phyloP scores from a whole-genome alignment of 2,888 invertebrate species.

The Abrostola triplasia region DNA sequence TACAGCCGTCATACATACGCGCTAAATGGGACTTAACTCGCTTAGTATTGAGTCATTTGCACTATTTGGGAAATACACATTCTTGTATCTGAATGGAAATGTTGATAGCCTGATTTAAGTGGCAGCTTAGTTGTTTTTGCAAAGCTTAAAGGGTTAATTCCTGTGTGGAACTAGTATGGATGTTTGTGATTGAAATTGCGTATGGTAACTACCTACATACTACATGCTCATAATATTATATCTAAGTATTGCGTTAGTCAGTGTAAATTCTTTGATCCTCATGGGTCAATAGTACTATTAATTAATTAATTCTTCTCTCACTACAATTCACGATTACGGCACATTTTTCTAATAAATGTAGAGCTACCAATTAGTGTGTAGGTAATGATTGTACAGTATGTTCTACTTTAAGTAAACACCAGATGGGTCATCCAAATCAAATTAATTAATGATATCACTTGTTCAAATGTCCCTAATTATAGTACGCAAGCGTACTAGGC shows the following conservation, averaged over 20 bases:
- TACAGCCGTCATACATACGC: slow-evolving; percentile 3
- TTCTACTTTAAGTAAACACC: slow-evolving; percentile 7
- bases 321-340: not conserved
- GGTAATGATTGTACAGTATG: not conserved
- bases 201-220: too few relatives aligned
- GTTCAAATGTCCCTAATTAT: slow-evolving; percentile 43
- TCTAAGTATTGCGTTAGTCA: too few relatives aligned
- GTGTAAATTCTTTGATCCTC: too few relatives aligned
- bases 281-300: too few relatives aligned
- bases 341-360: too few relatives aligned
- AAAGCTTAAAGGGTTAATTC: too few relatives aligned
- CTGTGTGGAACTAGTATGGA: too few relatives aligned
- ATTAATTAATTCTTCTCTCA: not conserved
- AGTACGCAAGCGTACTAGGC: slow-evolving; percentile 53
- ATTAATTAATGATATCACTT: slow-evolving; percentile 30
- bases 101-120: too few relatives aligned
- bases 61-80: not conserved
- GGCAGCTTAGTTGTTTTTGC: too few relatives aligned
- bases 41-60: not conserved
- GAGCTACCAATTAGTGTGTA: not conserved
- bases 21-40: not conserved
- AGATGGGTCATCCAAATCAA: slow-evolving; percentile 12
- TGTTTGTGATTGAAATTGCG: too few relatives aligned
- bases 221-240: too few relatives aligned
- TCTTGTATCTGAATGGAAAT: too few relatives aligned